Percentiles rank a stretch among this genome's conserved stretches.
Evolutionary conservation across 2,113 vertebrate genomes (phyloP).

Genomic region (Myrmecobius fasciatus): DNA sequence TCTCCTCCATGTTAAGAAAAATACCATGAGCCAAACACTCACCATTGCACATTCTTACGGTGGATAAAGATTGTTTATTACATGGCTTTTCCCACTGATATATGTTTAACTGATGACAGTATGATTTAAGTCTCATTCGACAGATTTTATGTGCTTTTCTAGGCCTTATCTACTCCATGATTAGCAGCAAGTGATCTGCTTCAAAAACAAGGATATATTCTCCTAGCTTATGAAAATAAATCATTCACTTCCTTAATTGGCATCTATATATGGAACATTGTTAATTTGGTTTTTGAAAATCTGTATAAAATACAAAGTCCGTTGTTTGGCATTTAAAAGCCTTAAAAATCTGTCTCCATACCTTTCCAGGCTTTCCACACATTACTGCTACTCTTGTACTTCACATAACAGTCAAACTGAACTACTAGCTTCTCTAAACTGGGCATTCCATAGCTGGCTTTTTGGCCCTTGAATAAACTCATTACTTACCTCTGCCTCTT

Average conservation of each 20-base stretch:
- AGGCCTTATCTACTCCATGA: constrained; percentile 73
- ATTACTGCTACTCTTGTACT: not conserved
- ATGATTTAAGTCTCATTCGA: constrained; percentile 64
- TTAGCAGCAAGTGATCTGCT: constrained; percentile 65
- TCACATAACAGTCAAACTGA: not conserved
- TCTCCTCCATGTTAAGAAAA: constrained; percentile 25
- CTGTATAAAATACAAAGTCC: not conserved
- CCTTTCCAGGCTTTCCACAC: not conserved
- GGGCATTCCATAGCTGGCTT: not conserved
- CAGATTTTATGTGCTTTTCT: constrained; percentile 57
- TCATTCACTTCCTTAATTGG: constrained; percentile 41
- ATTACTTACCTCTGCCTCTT: not conserved
- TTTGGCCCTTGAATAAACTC: not conserved
- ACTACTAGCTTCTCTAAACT: not conserved
- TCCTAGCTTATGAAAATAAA: constrained; percentile 64
- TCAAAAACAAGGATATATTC: constrained; percentile 66
- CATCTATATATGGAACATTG: not conserved
- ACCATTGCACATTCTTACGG: constrained; percentile 42
- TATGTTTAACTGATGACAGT: constrained; percentile 48
- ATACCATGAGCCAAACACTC: constrained; percentile 34
- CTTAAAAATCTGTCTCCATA: not conserved
- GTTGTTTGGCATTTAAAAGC: not conserved
- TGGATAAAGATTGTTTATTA: constrained; percentile 62
- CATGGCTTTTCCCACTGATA: constrained; percentile 45
- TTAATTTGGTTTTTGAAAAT: constrained; percentile 37